Evolutionary conservation across 2,888 invertebrate genomes (phyloP).

Genomic region (Limnephilus auricula): DNA sequence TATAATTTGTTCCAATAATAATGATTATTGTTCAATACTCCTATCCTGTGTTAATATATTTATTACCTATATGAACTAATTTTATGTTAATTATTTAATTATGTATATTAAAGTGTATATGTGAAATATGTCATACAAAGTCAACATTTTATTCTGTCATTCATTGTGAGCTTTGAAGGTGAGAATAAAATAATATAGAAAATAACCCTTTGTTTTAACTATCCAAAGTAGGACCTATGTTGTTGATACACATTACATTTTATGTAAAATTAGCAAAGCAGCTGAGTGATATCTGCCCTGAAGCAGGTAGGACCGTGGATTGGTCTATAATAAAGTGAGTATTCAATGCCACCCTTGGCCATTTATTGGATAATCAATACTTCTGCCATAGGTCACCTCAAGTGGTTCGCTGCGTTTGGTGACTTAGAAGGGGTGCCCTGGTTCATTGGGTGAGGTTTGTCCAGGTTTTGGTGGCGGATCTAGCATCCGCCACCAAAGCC

Average conservation of each 20-base stretch:
- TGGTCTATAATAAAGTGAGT: no score
- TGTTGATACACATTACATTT: no score
- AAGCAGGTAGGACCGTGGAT: no score
- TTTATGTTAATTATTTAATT: slow-evolving; percentile 45
- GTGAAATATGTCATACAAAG: slow-evolving; percentile 57
- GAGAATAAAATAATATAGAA: slow-evolving; percentile 52
- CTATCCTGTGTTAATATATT: slow-evolving; percentile 33
- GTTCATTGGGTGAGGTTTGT: no score
- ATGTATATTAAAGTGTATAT: slow-evolving; percentile 47
- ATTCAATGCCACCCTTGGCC: background rate
- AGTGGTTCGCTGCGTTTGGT: no score
- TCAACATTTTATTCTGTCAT: slow-evolving; percentile 62
- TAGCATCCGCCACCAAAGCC: no score
- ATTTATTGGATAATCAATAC: no score
- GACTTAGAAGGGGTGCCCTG: no score
- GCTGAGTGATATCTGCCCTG: no score
- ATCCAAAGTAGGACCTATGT: background rate
- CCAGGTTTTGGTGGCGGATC: no score
- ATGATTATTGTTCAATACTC: slow-evolving; percentile 10
- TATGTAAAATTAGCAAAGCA: no score
- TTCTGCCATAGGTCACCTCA: no score
- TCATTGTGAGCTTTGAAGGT: slow-evolving; percentile 62
- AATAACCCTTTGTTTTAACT: slow-evolving; percentile 38
- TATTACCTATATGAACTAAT: slow-evolving; percentile 31
- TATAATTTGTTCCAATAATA: slow-evolving; percentile 36